phyloP scores from a whole-genome alignment of 2,797 vertebrate species.

The Odontamblyopus lacepedii region DNA sequence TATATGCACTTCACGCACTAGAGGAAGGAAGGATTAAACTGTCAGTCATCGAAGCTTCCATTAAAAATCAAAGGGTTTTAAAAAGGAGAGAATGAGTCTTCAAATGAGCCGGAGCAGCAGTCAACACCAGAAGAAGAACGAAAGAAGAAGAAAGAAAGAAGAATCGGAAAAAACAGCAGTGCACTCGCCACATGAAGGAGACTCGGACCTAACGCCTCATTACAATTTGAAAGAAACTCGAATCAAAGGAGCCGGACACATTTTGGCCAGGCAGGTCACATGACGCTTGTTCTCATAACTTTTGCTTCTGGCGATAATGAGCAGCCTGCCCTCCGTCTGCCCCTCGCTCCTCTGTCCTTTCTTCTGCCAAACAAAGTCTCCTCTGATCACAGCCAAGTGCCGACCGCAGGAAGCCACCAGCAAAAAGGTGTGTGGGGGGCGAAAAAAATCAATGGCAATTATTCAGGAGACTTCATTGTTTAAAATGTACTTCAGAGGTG shows the following conservation, averaged over 20 bases:
- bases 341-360: conserved; percentile 45
- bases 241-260: conserved; percentile 71
- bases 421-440: conserved; percentile 4
- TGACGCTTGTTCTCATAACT: conserved; percentile 74
- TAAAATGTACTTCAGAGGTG: conserved; percentile 63
- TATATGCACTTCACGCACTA: not conserved
- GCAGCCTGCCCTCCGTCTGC: conserved; percentile 63
- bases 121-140: conserved; percentile 35
- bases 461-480: conserved; percentile 73
- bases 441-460: conserved; percentile 65
- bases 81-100: conserved; percentile 49
- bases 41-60: not conserved
- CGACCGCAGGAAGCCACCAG: conserved; percentile 49
- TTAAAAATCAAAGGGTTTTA: not conserved
- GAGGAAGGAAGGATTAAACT: not conserved
- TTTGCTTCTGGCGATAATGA: conserved; percentile 79
- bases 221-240: conserved; percentile 67
- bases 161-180: conserved; percentile 33
- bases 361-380: conserved; percentile 69
- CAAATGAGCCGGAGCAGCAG: conserved; percentile 51
- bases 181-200: conserved; percentile 47
- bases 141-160: conserved; percentile 34
- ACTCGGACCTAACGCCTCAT: conserved; percentile 65
- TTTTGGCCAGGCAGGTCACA: conserved; percentile 72
- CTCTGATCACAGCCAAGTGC: conserved; percentile 71